Evolutionary conservation across 2,888 invertebrate genomes (phyloP).

Genomic region (Nymphalis polychloros): DNA sequence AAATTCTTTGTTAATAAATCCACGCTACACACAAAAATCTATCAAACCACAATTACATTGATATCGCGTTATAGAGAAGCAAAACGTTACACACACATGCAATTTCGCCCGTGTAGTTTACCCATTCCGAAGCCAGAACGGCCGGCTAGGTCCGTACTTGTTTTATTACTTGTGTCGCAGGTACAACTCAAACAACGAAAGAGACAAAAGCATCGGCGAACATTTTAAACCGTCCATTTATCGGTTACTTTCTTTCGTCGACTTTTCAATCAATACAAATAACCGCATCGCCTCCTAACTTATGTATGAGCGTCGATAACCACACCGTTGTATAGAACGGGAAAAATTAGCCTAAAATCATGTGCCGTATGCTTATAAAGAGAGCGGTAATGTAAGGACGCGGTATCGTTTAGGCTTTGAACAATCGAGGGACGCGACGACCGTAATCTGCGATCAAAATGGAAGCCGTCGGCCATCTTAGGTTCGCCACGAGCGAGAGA

Average conservation of each 20-base stretch:
- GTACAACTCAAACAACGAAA: slow-evolving; percentile 46
- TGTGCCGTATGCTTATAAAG: slow-evolving; percentile 74
- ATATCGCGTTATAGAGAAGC: slow-evolving; percentile 26
- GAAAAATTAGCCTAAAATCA: slow-evolving; percentile 78
- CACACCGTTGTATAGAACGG: slow-evolving; percentile 69
- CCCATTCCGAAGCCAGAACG: slow-evolving; percentile 31
- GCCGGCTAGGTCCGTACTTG: slow-evolving; percentile 37
- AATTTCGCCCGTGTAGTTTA: slow-evolving; percentile 30
- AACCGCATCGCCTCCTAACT: slow-evolving; percentile 27
- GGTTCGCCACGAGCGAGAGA: slow-evolving; percentile 77
- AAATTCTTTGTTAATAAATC: slow-evolving; percentile 1
- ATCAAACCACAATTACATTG: slow-evolving; percentile 28
- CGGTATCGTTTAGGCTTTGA: slow-evolving; percentile 74
- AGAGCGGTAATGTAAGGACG: slow-evolving; percentile 61
- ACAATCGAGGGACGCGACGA: slow-evolving; percentile 67
- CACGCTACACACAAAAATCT: slow-evolving; percentile 7
- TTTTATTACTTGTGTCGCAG: slow-evolving; percentile 44
- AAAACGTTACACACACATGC: slow-evolving; percentile 25
- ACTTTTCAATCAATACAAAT: slow-evolving; percentile 69
- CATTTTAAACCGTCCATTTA: slow-evolving; percentile 63
- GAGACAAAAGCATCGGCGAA: slow-evolving; percentile 67
- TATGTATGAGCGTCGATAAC: slow-evolving; percentile 24
- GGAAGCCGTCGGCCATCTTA: slow-evolving; percentile 80
- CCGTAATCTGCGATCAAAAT: slow-evolving; percentile 81
- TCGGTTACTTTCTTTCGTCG: slow-evolving; percentile 55